Base-by-base conservation (phyloP, 2,888 invertebrate species). In the Sinelater perroti region DNA sequence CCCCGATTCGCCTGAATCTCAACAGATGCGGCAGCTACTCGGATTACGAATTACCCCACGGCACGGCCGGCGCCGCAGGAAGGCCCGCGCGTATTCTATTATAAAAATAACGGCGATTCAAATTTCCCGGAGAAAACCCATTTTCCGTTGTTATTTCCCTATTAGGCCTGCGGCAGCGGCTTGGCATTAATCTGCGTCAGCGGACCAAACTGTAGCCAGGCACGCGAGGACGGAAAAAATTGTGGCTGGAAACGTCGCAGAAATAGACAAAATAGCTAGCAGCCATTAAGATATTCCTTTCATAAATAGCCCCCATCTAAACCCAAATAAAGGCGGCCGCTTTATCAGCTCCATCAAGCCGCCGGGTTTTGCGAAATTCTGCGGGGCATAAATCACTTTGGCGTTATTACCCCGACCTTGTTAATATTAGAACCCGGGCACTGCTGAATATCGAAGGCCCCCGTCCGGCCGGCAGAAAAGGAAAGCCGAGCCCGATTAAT, bases 181-280 rank as follows among this genome's bases (percentile, higher is more conserved):
- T 18, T 35, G 26, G 10, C 47, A 47, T 47, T 47, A 47, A 24
- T 35, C 47, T 35, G 47, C 26, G 47, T 35, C 47, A 35, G 36
- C n/a, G n/a, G n/a, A n/a, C 31, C 14, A 35, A 35, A 47, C 36
- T 47, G 36, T 47, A 35, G 16, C 13, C 26, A 3, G n/a, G 10
- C 47, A 47, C 47, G 47, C 47, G 13, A 21, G 3, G 36, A 33
- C n/a, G 20, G 31, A 14, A 13, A n/a, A 47, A 47, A 24, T 33
- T 35, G 36, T 20, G 24, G 16, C 35, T 10, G 4, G 13, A 2
- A 7, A 6, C 16, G 21, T 24, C 40, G 18, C 35, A 14, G 35
- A 35, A 35, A 35, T 35, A n/a, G n/a, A n/a, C n/a, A n/a, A n/a
- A n/a, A n/a, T n/a, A n/a, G n/a, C n/a, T n/a, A n/a, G n/a, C n/a